phyloP scores from a whole-genome alignment of 2,113 vertebrate genomes.

The Riparia riparia region DNA sequence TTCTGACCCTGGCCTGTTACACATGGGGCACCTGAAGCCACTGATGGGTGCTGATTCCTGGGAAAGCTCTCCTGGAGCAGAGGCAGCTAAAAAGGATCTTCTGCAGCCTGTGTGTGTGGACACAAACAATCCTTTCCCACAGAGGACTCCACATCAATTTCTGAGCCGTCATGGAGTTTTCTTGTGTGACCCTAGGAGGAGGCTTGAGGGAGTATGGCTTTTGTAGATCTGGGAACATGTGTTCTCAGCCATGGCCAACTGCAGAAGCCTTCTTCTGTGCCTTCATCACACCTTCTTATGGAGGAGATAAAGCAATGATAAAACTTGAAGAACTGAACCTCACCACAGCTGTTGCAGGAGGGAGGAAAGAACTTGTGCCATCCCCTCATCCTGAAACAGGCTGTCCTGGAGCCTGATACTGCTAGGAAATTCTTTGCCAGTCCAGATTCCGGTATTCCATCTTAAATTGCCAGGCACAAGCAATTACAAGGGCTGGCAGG shows the following conservation, averaged over 20 bases:
- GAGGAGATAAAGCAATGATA: not conserved
- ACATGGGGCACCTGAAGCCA: not conserved
- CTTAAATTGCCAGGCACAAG: not conserved
- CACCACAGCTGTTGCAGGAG: not conserved
- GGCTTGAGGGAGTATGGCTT: not conserved
- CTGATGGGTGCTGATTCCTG: fast-evolving
- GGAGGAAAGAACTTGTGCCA: not conserved
- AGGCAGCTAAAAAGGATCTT: not conserved
- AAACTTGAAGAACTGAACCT: not conserved
- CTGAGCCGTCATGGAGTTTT: not conserved
- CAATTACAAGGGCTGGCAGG: not conserved
- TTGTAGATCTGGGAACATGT: not conserved
- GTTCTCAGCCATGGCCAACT: not conserved
- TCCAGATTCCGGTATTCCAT: not conserved
- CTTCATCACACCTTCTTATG: not conserved
- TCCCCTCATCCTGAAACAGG: not conserved
- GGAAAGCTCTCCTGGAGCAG: not conserved
- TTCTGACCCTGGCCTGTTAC: not conserved
- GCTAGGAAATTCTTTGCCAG: not conserved
- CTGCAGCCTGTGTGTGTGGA: not conserved
- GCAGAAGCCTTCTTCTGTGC: not conserved
- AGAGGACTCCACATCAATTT: not conserved
- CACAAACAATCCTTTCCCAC: not conserved
- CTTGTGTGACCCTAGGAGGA: not conserved
- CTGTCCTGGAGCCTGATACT: not conserved